Percentiles rank a stretch among this genome's conserved stretches.
Evolutionary conservation across 1,140 invertebrate species (phyloP).

Genomic region (Orius laevigatus): DNA sequence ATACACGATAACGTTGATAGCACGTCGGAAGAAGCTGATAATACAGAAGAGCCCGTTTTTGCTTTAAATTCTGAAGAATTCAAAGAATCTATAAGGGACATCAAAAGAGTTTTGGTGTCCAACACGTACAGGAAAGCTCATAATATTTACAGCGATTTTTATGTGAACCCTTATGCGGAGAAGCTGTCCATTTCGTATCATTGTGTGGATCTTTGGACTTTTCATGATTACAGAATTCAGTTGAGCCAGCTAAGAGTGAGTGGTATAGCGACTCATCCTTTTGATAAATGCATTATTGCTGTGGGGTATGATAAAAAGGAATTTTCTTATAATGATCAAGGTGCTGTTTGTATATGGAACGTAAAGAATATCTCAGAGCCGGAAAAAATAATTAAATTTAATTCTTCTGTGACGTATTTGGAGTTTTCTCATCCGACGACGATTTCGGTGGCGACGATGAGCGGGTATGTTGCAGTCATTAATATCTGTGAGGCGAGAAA

Average conservation of each 20-base stretch:
- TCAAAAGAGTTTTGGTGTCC: too few relatives aligned
- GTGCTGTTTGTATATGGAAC: constrained; percentile 34
- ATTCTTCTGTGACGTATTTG: constrained; percentile 33
- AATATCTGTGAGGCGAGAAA: constrained; percentile 5
- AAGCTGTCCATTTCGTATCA: not conserved
- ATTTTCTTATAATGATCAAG: constrained; percentile 17
- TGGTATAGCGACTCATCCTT: constrained; percentile 2
- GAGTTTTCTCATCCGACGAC: constrained; percentile 32
- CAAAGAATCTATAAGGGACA: too few relatives aligned
- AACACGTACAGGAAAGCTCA: too few relatives aligned
- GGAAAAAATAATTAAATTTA: constrained; percentile 31
- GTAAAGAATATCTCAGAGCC: constrained; percentile 38
- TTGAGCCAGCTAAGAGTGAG: constrained; percentile 11
- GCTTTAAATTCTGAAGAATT: too few relatives aligned
- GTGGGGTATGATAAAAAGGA: constrained; percentile 20
- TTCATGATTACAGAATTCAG: constrained; percentile 12
- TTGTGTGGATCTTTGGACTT: constrained; percentile 7
- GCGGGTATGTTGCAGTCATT: constrained; percentile 5
- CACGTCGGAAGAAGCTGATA: too few relatives aligned
- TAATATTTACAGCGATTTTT: not conserved
- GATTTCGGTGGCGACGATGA: constrained; percentile 26
- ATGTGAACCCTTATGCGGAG: not conserved
- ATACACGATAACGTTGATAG: too few relatives aligned
- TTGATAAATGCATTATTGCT: constrained; percentile 18
- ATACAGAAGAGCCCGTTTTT: too few relatives aligned